These are phyloP conservation scores for Halcyon smyrnensis DNA, from an alignment of 2,797 vertebrate species.

Conservation along the genomic window DNA sequence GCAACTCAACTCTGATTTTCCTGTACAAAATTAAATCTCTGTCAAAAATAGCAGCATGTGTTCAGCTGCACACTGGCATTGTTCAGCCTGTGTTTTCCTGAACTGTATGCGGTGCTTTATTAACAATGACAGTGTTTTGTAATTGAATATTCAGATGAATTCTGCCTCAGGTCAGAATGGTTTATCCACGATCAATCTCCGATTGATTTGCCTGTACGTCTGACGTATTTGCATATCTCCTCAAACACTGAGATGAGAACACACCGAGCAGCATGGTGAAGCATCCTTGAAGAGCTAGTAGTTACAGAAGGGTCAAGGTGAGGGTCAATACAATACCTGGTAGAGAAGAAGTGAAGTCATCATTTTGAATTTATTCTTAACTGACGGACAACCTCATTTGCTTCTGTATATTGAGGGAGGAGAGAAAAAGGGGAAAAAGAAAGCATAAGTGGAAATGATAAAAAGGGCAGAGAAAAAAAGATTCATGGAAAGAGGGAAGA, in stretches of 20 bases:
- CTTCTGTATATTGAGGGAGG: background rate
- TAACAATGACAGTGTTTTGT: slow-evolving; percentile 53
- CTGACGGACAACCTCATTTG: slow-evolving; percentile 35
- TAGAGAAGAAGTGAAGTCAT: slow-evolving; percentile 15
- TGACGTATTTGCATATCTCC: slow-evolving; percentile 46
- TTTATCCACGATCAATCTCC: slow-evolving; percentile 51
- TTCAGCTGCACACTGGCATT: background rate
- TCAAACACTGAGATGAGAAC: background rate
- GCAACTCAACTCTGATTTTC: background rate
- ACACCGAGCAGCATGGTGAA: background rate
- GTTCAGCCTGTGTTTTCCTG: background rate
- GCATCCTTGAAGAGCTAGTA: background rate
- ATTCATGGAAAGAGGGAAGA: background rate
- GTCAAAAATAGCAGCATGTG: background rate
- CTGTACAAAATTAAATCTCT: background rate
- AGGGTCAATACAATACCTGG: slow-evolving; percentile 28
- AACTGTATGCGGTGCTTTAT: slow-evolving; percentile 27
- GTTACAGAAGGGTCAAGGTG: slow-evolving; percentile 44
- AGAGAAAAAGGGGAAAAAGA: background rate
- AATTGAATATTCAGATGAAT: slow-evolving; percentile 65
- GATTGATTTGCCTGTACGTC: slow-evolving; percentile 54
- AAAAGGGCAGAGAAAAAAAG: background rate
- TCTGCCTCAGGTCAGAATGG: slow-evolving; percentile 43
- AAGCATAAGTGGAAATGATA: background rate
- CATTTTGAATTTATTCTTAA: slow-evolving; percentile 50